Base-by-base conservation (phyloP, 1,140 invertebrate genomes). In the Anoplophora glabripennis region DNA sequence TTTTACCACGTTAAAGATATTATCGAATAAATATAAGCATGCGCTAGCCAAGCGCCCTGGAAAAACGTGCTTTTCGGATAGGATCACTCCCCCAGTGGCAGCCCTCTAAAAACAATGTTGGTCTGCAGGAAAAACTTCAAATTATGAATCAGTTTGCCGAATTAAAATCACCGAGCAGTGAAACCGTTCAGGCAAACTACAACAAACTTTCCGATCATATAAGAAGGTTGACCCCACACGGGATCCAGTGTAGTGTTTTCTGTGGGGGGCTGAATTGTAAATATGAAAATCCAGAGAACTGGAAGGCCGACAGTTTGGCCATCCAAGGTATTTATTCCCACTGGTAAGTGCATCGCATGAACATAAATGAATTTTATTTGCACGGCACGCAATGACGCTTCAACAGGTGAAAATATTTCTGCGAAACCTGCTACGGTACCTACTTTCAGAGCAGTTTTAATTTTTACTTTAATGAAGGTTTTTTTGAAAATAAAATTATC, bases 231-330 rank as follows among this genome's bases (percentile, higher is more conserved):
- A 76, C 88, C 0, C 88, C 89, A 0, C 77, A 83, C 0, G 82
- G 81, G 1, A 78, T 90, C 37, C 86, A 89, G 63, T 92, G 89
- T 67, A 85, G 86, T 7, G 80, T 92, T 56, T 90, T 92, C 76
- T 92, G 92, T 75, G 89, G 90, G 0, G 91, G 92, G 0, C 80
- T 83, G 41, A 82, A 84, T 61, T 94, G 91, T 76, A 88, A 89
- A 72, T 93, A 92, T 76, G 90, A 93, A 73, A 83, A 80, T 58
- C 79, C 84, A 1, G 82, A 84, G 53, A 74, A 78, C 34, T 89
- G 88, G 84, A 80, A 77, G 7, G 74, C 79, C 0, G 81, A 86
- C 15, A 81, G 87, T 64, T 84, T 86, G 78, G 89, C 88, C 0
- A 84, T 94, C 58, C 81, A 86, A 57, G 89, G 88, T 52, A 77